These are phyloP conservation scores for Tetragonula carbonaria DNA, from an alignment of 2,888 invertebrate species.

Conservation along the genomic window DNA sequence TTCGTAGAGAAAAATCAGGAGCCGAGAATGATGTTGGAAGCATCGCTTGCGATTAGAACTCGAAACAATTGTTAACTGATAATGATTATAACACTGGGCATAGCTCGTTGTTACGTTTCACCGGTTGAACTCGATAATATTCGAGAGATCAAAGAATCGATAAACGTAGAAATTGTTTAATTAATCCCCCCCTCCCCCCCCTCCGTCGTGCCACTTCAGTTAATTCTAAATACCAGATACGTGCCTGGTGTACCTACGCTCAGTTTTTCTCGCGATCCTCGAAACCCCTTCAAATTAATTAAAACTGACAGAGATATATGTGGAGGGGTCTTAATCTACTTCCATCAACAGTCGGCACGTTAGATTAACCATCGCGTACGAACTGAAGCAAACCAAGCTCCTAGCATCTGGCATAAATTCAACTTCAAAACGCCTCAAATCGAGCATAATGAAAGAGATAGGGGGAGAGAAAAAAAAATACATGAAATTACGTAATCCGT, in stretches of 20 bases:
- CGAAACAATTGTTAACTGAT: background rate
- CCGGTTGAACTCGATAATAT: background rate
- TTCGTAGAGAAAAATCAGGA: background rate
- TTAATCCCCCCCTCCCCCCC: too few relatives aligned
- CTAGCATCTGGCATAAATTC: constrained; percentile 1
- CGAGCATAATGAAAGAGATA: constrained; percentile 1
- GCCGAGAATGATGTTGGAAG: background rate
- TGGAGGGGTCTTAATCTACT: background rate
- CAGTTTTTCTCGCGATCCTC: background rate
- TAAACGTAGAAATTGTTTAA: background rate
- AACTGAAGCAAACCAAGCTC: background rate
- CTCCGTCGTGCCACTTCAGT: too few relatives aligned
- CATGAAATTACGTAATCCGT: background rate
- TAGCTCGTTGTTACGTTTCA: background rate
- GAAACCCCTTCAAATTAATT: background rate
- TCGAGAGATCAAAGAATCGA: background rate
- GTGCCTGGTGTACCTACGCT: too few relatives aligned
- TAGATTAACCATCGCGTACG: constrained; percentile 12
- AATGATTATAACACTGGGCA: background rate
- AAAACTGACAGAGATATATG: background rate
- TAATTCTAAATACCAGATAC: background rate
- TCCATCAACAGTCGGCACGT: background rate
- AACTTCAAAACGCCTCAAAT: constrained; percentile 7
- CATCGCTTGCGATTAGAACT: background rate
- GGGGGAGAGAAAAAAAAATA: background rate